phyloP scores from a whole-genome alignment of 2,888 invertebrate genomes.

The Machimus atricapillus region DNA sequence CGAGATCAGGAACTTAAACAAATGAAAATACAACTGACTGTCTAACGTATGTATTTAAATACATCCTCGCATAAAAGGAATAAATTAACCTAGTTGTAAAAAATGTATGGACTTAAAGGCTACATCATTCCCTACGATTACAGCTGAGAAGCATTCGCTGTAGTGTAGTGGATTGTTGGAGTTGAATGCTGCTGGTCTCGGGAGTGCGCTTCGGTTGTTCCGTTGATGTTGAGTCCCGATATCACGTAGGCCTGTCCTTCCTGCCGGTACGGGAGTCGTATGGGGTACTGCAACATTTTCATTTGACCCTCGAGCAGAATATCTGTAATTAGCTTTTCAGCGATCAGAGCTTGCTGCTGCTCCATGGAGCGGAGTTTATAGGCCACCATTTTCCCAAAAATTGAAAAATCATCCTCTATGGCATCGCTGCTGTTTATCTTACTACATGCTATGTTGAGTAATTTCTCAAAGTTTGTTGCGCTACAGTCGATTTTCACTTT shows the following conservation, averaged over 20 bases:
- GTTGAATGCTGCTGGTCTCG: constrained; percentile 42
- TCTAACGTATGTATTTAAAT: neutral
- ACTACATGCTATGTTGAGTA: constrained; percentile 57
- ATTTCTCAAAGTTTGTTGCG: constrained; percentile 56
- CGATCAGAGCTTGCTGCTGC: constrained; percentile 57
- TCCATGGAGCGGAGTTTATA: constrained; percentile 60
- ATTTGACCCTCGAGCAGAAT: constrained; percentile 61
- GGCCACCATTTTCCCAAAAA: constrained; percentile 60
- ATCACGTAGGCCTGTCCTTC: constrained; percentile 45
- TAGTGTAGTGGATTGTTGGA: constrained; percentile 45
- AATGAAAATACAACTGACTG: neutral
- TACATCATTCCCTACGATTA: neutral
- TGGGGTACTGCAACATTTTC: constrained; percentile 55
- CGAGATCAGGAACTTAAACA: neutral
- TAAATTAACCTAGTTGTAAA: constrained; percentile 3
- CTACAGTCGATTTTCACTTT: constrained; percentile 56
- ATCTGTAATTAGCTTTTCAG: constrained; percentile 60
- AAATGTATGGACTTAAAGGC: neutral
- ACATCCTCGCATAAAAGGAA: neutral
- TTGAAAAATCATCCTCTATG: constrained; percentile 56
- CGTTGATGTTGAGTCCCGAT: constrained; percentile 44
- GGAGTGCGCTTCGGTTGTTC: constrained; percentile 36
- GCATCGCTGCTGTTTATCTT: constrained; percentile 52
- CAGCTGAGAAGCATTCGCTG: constrained; percentile 44
- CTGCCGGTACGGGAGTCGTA: constrained; percentile 21